Percentiles rank a stretch among this genome's conserved stretches.
Evolutionary conservation across 1,140 invertebrate genomes (phyloP).

Genomic region (Schlechtendalia chinensis): DNA sequence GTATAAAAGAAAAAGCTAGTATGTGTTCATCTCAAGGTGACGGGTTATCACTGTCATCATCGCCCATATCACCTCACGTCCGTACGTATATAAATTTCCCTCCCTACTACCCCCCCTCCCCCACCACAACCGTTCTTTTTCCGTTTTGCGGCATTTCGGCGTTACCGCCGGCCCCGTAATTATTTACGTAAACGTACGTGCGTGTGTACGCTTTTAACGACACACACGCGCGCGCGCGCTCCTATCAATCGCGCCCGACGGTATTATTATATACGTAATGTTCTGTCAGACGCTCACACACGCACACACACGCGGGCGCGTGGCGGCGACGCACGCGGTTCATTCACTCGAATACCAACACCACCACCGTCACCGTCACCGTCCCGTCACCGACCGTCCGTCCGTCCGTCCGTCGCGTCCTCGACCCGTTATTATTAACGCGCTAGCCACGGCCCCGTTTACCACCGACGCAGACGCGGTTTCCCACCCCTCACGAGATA

Average conservation of each 20-base stretch:
- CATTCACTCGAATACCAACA: conserved; percentile 23
- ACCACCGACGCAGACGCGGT: background rate
- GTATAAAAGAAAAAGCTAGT: background rate
- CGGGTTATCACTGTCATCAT: conserved; percentile 27
- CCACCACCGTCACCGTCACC: conserved; percentile 16
- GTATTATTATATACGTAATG: background rate
- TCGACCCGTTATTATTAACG: conserved; percentile 30
- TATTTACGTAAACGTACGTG: too few relatives aligned
- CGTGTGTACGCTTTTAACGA: background rate
- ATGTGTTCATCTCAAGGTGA: conserved; percentile 15
- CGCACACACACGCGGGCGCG: background rate
- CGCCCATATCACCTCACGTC: background rate
- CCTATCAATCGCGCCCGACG: conserved; percentile 26
- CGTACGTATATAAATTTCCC: background rate
- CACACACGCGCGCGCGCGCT: conserved; percentile 3
- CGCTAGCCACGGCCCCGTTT: background rate
- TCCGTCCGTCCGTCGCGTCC: background rate
- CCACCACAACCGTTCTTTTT: too few relatives aligned
- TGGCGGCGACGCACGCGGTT: background rate
- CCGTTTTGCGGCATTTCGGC: conserved; percentile 20
- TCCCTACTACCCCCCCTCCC: too few relatives aligned
- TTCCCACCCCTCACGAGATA: background rate
- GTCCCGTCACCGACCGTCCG: background rate
- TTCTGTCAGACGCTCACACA: background rate
- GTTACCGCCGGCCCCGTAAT: background rate